These are phyloP conservation scores for Tetramorium alpestre DNA, from an alignment of 1,140 invertebrate species.

Conservation along the genomic window DNA sequence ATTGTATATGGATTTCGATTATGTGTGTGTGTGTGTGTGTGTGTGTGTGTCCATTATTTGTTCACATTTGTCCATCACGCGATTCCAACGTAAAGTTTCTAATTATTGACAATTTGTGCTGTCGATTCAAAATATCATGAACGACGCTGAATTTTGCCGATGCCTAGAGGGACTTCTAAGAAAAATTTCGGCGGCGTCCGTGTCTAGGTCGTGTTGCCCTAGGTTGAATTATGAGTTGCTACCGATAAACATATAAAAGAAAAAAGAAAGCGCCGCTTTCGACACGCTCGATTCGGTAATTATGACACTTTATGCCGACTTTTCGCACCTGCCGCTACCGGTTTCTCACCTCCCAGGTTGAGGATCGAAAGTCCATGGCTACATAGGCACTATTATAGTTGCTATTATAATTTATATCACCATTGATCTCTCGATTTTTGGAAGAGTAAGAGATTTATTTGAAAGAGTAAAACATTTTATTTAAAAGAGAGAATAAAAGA, in stretches of 20 bases:
- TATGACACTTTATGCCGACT: constrained; percentile 52
- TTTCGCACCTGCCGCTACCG: constrained; percentile 61
- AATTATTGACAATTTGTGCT: constrained; percentile 4
- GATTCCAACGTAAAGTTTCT: not conserved
- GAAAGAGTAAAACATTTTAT: not conserved
- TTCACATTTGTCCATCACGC: no score
- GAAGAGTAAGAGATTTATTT: not conserved
- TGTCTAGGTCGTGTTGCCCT: constrained; percentile 30
- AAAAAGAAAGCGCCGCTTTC: constrained; percentile 48
- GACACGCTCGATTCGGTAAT: constrained; percentile 64
- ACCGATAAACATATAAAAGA: not conserved
- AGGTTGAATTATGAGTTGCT: constrained; percentile 29
- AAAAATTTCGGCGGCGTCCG: constrained; percentile 6
- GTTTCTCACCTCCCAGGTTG: constrained; percentile 20
- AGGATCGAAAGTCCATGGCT: constrained; percentile 11
- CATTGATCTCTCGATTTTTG: not conserved
- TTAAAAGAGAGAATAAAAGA: not conserved
- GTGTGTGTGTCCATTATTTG: no score
- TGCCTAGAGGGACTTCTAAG: no score
- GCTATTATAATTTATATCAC: not conserved
- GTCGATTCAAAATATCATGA: not conserved
- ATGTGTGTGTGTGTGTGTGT: no score
- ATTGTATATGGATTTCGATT: no score
- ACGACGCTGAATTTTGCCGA: not conserved
- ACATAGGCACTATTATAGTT: not conserved